These are phyloP conservation scores for Dioctria linearis DNA, from an alignment of 2,888 invertebrate species.

Conservation along the genomic window DNA sequence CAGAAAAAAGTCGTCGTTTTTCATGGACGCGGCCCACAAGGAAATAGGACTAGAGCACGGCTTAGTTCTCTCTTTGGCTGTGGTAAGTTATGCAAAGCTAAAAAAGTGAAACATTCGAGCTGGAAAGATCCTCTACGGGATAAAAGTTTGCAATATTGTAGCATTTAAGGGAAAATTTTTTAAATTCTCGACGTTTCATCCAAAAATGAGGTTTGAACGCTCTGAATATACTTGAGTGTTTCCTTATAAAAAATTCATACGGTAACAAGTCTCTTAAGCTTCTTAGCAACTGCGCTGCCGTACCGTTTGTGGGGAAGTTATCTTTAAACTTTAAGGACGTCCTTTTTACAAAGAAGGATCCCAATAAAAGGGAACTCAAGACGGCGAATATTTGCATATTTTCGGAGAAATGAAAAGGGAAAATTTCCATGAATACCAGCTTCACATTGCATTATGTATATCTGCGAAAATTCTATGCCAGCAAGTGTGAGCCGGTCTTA, in stretches of 20 bases:
- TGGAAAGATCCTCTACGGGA: slow-evolving; percentile 46
- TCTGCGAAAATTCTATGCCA: slow-evolving; percentile 17
- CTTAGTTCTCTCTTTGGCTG: neutral
- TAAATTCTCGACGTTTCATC: slow-evolving; percentile 48
- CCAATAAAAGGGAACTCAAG: slow-evolving; percentile 51
- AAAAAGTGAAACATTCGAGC: slow-evolving; percentile 51
- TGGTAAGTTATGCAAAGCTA: slow-evolving; percentile 44
- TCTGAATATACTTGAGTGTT: slow-evolving; percentile 50
- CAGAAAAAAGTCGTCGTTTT: slow-evolving; percentile 9
- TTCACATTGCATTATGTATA: slow-evolving; percentile 51
- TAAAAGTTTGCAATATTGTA: slow-evolving; percentile 45
- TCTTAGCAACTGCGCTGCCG: slow-evolving; percentile 52
- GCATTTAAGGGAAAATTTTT: slow-evolving; percentile 50
- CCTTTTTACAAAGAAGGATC: slow-evolving; percentile 28
- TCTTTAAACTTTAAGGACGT: slow-evolving; percentile 51
- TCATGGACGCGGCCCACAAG: slow-evolving; percentile 31
- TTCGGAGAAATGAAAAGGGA: slow-evolving; percentile 52
- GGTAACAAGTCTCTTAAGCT: slow-evolving; percentile 53
- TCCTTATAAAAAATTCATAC: slow-evolving; percentile 53
- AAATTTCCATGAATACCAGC: slow-evolving; percentile 50
- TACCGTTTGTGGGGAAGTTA: slow-evolving; percentile 48
- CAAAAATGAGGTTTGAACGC: slow-evolving; percentile 53
- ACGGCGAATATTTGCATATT: slow-evolving; percentile 51
- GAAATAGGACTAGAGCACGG: slow-evolving; percentile 1
- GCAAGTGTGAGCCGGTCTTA: slow-evolving; percentile 20